These are phyloP conservation scores for Alethe castanea DNA, from an alignment of 2,113 vertebrate species.

Conservation along the genomic window DNA sequence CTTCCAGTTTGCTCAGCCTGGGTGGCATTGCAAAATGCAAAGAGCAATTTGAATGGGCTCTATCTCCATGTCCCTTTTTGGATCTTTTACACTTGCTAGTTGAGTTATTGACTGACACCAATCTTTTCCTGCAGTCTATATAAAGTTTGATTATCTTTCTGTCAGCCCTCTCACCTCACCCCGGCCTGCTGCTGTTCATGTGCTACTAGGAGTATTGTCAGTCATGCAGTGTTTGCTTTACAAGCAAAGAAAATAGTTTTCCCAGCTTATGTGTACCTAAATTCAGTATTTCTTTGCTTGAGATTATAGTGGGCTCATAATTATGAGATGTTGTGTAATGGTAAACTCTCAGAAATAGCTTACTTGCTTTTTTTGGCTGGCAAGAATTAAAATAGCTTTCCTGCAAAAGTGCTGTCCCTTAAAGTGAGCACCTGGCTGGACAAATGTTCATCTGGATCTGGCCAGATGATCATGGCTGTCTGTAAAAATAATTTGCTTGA, in stretches of 20 bases:
- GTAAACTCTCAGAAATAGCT: not conserved
- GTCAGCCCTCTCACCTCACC: rapidly evolving
- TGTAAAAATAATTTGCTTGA: not conserved
- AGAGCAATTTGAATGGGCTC: not conserved
- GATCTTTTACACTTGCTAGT: not conserved
- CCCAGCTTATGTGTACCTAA: not conserved
- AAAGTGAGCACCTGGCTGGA: not conserved
- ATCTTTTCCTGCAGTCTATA: not conserved
- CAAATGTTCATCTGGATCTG: not conserved
- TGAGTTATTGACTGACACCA: not conserved
- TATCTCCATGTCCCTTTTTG: not conserved
- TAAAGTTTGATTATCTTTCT: not conserved
- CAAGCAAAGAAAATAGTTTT: not conserved
- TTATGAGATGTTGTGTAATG: not conserved
- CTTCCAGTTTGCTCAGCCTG: not conserved
- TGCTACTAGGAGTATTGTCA: not conserved
- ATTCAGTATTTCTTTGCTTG: not conserved
- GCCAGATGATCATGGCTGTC: not conserved
- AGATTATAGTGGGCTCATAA: not conserved
- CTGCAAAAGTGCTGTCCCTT: not conserved
- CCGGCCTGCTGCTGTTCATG: not conserved
- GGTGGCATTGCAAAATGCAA: not conserved
- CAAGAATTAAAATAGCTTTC: not conserved
- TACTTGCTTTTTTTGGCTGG: not conserved
- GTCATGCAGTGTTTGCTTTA: not conserved